These are phyloP conservation scores for Oikopleura dioica DNA, from an alignment of 23 tunicate genomes.

Conservation along the genomic window DNA sequence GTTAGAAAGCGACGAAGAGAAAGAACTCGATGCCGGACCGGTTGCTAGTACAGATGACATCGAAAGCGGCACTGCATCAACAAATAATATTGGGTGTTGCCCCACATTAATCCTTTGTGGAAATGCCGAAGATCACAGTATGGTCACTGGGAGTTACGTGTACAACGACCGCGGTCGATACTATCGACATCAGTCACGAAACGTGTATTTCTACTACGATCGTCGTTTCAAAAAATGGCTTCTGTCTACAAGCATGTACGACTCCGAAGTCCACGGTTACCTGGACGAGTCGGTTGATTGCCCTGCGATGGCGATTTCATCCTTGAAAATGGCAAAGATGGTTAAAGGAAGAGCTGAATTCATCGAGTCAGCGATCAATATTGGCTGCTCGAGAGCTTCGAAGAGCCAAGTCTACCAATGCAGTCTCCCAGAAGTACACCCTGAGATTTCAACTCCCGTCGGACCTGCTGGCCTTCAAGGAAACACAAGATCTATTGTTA, in stretches of 20 bases:
- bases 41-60: background rate
- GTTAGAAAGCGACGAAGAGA: background rate
- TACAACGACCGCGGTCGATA: background rate
- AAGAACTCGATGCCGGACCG: background rate
- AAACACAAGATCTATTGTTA: background rate
- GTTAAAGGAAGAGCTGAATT: background rate
- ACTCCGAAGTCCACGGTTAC: background rate
- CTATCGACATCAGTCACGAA: background rate
- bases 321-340: background rate
- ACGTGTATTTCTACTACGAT: background rate
- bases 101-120: background rate
- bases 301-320: background rate
- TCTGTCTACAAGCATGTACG: background rate
- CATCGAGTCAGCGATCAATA: background rate
- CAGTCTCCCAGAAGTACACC: background rate
- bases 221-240: background rate
- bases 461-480: background rate
- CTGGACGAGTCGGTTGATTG: background rate
- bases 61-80: background rate
- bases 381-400: background rate
- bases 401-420: background rate
- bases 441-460: background rate
- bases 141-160: background rate
- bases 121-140: background rate
- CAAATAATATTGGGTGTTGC: background rate